These are phyloP conservation scores for Caenorhabditis angaria DNA, from an alignment of 2,888 invertebrate genomes.

Conservation along the genomic window DNA sequence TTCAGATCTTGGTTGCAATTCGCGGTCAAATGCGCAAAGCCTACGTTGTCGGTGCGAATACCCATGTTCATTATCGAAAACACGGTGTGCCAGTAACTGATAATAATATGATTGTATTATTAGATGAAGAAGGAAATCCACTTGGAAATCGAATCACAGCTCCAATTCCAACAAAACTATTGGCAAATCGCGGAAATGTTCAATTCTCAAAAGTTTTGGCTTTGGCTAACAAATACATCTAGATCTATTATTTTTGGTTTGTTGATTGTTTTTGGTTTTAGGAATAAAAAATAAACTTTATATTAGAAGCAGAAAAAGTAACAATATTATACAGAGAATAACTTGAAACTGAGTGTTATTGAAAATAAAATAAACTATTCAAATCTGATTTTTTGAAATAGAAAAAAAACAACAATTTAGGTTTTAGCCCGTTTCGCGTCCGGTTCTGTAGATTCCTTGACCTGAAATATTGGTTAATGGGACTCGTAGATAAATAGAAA, in stretches of 20 bases:
- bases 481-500: no score
- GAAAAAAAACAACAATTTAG: not conserved
- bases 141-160: conserved; percentile 92
- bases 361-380: not conserved
- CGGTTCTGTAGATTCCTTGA: not conserved
- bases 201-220: conserved; percentile 71
- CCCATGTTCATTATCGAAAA: conserved; percentile 60
- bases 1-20: conserved; percentile 68
- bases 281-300: conserved; percentile 8
- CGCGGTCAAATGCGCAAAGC: conserved; percentile 71
- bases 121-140: conserved; percentile 80
- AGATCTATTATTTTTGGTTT: not conserved
- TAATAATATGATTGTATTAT: conserved; percentile 84
- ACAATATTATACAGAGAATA: not conserved
- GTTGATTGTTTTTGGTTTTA: conserved; percentile 5
- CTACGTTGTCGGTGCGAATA: conserved; percentile 70
- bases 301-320: not conserved
- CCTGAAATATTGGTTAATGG: not conserved
- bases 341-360: not conserved
- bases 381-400: not conserved
- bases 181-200: conserved; percentile 58
- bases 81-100: conserved; percentile 71
- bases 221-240: conserved; percentile 71
- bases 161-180: conserved; percentile 82
- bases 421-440: not conserved